Evolutionary conservation across 2,888 invertebrate species (phyloP).

Genomic region (Selenia dentaria): DNA sequence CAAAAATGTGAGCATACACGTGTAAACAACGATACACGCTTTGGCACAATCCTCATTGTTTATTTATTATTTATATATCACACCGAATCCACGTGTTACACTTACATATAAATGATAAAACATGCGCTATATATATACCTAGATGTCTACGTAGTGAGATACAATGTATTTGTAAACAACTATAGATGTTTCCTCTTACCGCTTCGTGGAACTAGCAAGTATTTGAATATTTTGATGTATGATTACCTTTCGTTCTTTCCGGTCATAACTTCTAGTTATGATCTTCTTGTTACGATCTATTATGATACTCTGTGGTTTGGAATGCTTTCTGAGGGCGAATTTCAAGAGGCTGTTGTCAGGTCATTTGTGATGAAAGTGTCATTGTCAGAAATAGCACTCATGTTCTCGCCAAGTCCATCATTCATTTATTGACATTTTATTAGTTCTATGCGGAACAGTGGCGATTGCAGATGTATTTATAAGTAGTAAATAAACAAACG

Average conservation of each 20-base stretch:
- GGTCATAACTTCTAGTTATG: no score
- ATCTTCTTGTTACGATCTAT: no score
- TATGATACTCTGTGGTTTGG: no score
- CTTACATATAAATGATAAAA: conserved; percentile 23
- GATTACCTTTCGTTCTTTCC: no score
- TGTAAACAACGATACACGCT: conserved; percentile 48
- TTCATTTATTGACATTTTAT: conserved; percentile 23
- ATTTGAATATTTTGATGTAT: no score
- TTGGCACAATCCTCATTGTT: conserved; percentile 57
- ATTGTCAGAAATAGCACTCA: no score
- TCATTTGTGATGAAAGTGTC: no score
- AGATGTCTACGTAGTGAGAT: neutral
- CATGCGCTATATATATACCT: conserved; percentile 13
- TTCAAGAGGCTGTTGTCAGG: no score
- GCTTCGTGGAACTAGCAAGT: conserved; percentile 11
- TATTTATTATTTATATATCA: conserved; percentile 51
- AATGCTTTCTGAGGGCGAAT: no score
- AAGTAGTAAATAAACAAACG: conserved; percentile 67
- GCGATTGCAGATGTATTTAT: conserved; percentile 37
- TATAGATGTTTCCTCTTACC: conserved; percentile 14
- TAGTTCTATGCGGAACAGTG: conserved; percentile 25
- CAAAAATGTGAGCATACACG: conserved; percentile 33
- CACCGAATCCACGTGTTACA: conserved; percentile 39
- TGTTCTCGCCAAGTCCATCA: conserved; percentile 14
- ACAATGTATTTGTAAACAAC: conserved; percentile 27